These are phyloP conservation scores for Tenthredo notha DNA, from an alignment of 2,888 invertebrate genomes.

Conservation along the genomic window DNA sequence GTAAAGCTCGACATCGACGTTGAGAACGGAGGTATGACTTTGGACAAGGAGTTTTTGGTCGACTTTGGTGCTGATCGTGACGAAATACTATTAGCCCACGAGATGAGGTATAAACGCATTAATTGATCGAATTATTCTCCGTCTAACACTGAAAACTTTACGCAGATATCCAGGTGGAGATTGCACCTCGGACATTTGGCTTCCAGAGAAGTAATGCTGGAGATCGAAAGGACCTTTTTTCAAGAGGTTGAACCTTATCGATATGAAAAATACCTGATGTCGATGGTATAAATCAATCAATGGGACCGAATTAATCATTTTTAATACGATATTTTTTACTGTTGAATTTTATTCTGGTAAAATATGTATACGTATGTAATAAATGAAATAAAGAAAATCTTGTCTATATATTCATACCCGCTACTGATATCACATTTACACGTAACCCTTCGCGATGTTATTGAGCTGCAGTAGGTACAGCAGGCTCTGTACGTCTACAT, in stretches of 20 bases:
- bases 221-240: not conserved
- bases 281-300: conserved; percentile 28
- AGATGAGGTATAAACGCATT: conserved; percentile 87
- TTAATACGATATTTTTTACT: conserved; percentile 53
- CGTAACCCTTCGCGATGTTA: too few species aligned
- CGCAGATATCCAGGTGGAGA: conserved; percentile 98
- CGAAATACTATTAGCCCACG: conserved; percentile 95
- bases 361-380: conserved; percentile 21
- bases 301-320: conserved; percentile 50
- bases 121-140: too few species aligned
- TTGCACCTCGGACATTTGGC: conserved; percentile 97
- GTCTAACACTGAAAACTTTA: not conserved
- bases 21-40: conserved; percentile 90
- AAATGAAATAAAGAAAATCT: not conserved
- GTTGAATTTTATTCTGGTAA: conserved; percentile 41
- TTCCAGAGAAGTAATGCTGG: conserved; percentile 79
- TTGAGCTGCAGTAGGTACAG: too few species aligned
- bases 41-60: conserved; percentile 93
- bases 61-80: conserved; percentile 94
- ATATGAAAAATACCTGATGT: not conserved
- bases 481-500: too few species aligned
- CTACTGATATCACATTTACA: not conserved
- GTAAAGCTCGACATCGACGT: conserved; percentile 92
- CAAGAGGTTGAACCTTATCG: not conserved
- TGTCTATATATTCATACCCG: not conserved